phyloP scores from a whole-genome alignment of 2,113 vertebrate genomes.

The Nibea albiflora region DNA sequence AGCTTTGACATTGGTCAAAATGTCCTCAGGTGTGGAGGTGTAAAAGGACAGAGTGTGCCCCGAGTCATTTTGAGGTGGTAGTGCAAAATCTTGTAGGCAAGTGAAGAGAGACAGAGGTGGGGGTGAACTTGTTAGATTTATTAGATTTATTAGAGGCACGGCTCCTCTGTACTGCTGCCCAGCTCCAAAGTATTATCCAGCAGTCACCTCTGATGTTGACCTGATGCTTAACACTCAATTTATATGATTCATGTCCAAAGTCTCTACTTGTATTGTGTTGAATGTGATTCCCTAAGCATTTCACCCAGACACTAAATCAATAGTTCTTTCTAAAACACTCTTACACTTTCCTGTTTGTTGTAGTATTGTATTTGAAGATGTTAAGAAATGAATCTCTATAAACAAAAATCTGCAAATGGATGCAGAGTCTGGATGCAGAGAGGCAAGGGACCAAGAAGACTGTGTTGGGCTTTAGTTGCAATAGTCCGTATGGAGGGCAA shows the following conservation, averaged over 20 bases:
- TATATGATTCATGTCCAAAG: conserved; percentile 9
- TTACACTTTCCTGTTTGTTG: background rate
- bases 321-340: background rate
- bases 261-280: background rate
- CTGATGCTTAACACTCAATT: background rate
- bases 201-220: background rate
- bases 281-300: background rate
- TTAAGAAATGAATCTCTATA: background rate
- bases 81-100: background rate
- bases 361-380: background rate
- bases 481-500: too few species aligned
- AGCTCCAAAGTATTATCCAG: background rate
- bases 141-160: too few species aligned
- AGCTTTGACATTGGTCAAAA: conserved; percentile 4
- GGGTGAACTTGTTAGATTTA: conserved; percentile 15
- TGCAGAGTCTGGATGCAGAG: too few species aligned
- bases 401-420: too few species aligned
- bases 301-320: background rate
- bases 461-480: too few species aligned
- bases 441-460: too few species aligned
- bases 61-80: conserved; percentile 2
- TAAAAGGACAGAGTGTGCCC: background rate
- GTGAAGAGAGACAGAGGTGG: background rate
- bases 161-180: background rate
- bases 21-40: conserved; percentile 1